Conservation (phyloP, 2,888 invertebrate species). For the Phengaris arion region DNA sequence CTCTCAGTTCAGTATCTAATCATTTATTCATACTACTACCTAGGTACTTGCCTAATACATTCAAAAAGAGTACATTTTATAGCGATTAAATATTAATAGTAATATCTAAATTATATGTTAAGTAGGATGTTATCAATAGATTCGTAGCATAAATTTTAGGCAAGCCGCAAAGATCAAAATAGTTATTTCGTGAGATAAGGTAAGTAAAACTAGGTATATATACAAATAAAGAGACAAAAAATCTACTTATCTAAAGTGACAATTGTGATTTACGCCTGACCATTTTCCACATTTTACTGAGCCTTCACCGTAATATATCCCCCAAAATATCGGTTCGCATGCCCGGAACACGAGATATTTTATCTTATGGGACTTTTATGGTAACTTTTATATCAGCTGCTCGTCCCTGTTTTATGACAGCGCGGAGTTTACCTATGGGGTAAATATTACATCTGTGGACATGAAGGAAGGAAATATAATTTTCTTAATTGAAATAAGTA, state of each 20-base stretch:
- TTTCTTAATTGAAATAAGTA: background rate
- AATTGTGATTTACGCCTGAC: background rate
- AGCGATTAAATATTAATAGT: no score
- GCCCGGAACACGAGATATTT: constrained; percentile 1
- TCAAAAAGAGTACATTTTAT: no score
- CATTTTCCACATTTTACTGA: background rate
- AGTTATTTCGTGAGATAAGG: no score
- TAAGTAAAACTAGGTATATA: no score
- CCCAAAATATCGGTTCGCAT: background rate
- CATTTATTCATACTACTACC: no score
- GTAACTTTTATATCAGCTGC: constrained; percentile 9
- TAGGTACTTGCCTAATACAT: no score
- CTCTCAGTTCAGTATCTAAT: no score
- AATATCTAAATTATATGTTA: no score
- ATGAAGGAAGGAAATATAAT: background rate
- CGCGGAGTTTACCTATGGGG: background rate
- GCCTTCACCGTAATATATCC: background rate
- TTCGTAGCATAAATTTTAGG: no score
- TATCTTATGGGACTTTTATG: background rate
- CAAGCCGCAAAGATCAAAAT: no score
- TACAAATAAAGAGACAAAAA: background rate
- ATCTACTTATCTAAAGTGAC: constrained; percentile 14
- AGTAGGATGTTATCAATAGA: no score
- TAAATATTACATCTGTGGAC: background rate
- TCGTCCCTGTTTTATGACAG: background rate